Evolutionary conservation across 2,888 invertebrate species (phyloP), one percentile per base, ranked within the genome.

Genomic region (Marronus borbonicus): DNA sequence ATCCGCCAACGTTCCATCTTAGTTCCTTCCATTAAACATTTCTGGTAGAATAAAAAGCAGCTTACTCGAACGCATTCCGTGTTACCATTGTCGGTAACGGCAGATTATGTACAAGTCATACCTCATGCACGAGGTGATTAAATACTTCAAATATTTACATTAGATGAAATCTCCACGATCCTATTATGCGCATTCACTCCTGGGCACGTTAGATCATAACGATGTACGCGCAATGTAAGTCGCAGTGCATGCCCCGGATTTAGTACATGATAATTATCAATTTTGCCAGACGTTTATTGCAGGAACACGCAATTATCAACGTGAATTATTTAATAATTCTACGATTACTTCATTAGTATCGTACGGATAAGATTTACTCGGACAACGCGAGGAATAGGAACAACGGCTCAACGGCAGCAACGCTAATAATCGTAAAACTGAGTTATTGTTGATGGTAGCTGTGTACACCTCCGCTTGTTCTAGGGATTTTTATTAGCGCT

Each of bases 241-340:
- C 58, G 36, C 36, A 14, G 36, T 58, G 58, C 72, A 39, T 72
- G 58, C 39, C 58, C 72, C 36, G 60, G 72, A 72, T 72, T 72
- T 60, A 72, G 39, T 72, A 72, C 58, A 72, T 58, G 72, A 72
- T 72, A 72, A 72, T 72, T 72, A 60, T 72, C 72, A 72, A 72
- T 72, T 72, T 36, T 72, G 72, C 20, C 58, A 55, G 72, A 58
- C 60, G 36, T 55, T 72, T 72, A 72, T 72, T 72, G 58, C 72
- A 58, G 58, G 58, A 72, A 72, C 72, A 72, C 39, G 72, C 72
- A 72, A 72, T 72, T 72, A 72, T 72, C 60, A 72, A 58, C 72
- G 58, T 72, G 39, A 58, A 72, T 72, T 72, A 72, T 72, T 72
- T 60, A 72, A 72, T 72, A 72, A 60, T 72, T 58, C 72, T 12